phyloP scores from a whole-genome alignment of 1,140 invertebrate species.

The Trachelipus rathkii region DNA sequence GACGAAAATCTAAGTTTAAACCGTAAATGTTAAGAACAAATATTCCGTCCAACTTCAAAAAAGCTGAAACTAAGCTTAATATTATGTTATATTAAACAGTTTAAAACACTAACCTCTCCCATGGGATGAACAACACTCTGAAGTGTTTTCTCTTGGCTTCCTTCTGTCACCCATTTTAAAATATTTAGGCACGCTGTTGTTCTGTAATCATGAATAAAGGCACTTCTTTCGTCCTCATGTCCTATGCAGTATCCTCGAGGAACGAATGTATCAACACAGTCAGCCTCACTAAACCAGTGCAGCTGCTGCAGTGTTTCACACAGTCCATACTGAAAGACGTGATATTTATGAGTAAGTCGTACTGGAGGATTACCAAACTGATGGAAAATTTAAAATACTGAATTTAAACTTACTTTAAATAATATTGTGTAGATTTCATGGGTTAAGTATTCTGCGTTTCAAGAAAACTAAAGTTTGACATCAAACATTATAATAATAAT shows the following conservation, averaged over 20 bases:
- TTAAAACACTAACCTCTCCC: conserved; percentile 39
- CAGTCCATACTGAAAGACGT: conserved; percentile 54
- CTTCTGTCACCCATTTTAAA: conserved; percentile 63
- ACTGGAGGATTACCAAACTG: not conserved
- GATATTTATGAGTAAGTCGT: not conserved
- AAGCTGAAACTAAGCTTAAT: no score
- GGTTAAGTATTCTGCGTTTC: no score
- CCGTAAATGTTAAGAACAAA: no score
- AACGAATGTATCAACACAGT: conserved; percentile 72
- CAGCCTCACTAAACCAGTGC: conserved; percentile 81
- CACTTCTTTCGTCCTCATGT: conserved; percentile 71
- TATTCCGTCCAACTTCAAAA: no score
- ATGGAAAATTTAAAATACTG: no score
- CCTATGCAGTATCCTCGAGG: conserved; percentile 72
- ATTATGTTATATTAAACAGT: no score
- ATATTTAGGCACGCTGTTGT: conserved; percentile 78
- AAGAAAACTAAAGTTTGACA: no score
- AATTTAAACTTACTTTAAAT: no score
- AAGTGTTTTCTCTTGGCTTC: conserved; percentile 23
- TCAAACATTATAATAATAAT: no score
- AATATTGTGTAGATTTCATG: no score
- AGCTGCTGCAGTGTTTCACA: conserved; percentile 76
- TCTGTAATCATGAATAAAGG: conserved; percentile 85
- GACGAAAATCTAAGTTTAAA: no score
- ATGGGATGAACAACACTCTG: conserved; percentile 27